A percentile compares a stretch with the other conserved stretches of the same genome.
phyloP scores from a whole-genome alignment of 2,888 invertebrate species.

The Tubulanus polymorphus region DNA sequence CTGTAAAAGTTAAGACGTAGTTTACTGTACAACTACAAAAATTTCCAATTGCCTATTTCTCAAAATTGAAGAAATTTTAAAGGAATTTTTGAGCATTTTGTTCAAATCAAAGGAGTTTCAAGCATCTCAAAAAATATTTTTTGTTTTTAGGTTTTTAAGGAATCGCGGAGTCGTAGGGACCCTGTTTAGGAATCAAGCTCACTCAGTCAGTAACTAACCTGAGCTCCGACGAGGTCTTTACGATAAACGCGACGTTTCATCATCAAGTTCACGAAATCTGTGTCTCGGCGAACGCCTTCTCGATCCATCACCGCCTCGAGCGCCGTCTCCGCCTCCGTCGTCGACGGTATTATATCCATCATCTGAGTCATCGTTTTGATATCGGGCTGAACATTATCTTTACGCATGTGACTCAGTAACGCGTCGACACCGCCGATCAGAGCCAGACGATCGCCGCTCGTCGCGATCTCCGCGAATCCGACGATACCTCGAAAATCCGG shows the following conservation, averaged over 20 bases:
- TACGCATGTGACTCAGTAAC: conserved; percentile 72
- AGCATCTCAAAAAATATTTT: no score
- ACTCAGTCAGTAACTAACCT: conserved; percentile 59
- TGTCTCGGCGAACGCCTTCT: conserved; percentile 62
- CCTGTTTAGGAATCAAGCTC: neutral
- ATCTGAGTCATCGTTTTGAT: conserved; percentile 76
- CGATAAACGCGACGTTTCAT: conserved; percentile 76
- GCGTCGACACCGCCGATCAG: conserved; percentile 75
- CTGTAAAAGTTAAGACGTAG: no score
- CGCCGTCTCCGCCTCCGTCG: conserved; percentile 64
- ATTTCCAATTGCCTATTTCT: no score
- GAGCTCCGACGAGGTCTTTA: conserved; percentile 66
- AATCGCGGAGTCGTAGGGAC: neutral
- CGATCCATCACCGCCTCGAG: conserved; percentile 63
- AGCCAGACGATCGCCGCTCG: conserved; percentile 31
- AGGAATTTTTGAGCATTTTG: no score
- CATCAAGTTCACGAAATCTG: conserved; percentile 80
- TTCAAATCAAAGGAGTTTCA: no score
- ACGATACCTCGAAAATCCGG: neutral
- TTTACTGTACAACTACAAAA: no score
- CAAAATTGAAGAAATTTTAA: no score
- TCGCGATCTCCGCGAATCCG: conserved; percentile 16
- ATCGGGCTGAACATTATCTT: conserved; percentile 66
- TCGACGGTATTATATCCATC: conserved; percentile 67
- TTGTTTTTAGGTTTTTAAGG: no score